Evolutionary conservation across 2,888 invertebrate species (phyloP).

Genomic region (Pterostichus niger): DNA sequence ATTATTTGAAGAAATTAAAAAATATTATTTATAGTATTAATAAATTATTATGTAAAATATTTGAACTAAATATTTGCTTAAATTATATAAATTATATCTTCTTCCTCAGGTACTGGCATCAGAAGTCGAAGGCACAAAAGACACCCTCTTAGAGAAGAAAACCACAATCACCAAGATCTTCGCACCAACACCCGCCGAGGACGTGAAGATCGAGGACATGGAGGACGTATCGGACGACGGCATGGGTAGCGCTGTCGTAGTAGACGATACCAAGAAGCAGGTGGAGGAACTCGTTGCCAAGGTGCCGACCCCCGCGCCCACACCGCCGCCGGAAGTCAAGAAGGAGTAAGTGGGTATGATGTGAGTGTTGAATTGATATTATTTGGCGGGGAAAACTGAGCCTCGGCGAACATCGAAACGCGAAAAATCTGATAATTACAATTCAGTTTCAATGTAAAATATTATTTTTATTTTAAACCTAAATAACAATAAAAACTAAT

Average conservation of each 20-base stretch:
- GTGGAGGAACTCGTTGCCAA: constrained; percentile 71
- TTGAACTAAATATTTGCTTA: too few relatives aligned
- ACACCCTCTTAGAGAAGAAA: constrained; percentile 27
- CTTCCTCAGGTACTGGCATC: constrained; percentile 70
- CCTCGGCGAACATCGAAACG: background rate
- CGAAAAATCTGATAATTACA: too few relatives aligned
- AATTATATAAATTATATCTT: background rate
- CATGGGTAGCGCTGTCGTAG: constrained; percentile 71
- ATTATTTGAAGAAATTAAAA: too few relatives aligned
- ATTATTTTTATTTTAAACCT: too few relatives aligned
- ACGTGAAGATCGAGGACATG: constrained; percentile 71
- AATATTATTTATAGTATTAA: too few relatives aligned
- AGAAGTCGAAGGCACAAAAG: constrained; percentile 70
- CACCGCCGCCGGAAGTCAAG: constrained; percentile 71
- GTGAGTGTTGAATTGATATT: constrained; percentile 72
- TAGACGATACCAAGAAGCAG: constrained; percentile 70
- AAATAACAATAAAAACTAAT: too few relatives aligned
- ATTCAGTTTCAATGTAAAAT: too few relatives aligned
- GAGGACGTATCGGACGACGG: constrained; percentile 70
- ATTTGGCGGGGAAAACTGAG: constrained; percentile 23
- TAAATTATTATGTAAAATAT: too few relatives aligned
- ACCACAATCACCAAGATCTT: constrained; percentile 14
- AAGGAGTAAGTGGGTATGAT: constrained; percentile 75
- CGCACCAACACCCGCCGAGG: background rate
- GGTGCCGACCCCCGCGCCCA: constrained; percentile 68